Conservation (phyloP, 2,888 invertebrate genomes). For the Apoda limacodes region DNA sequence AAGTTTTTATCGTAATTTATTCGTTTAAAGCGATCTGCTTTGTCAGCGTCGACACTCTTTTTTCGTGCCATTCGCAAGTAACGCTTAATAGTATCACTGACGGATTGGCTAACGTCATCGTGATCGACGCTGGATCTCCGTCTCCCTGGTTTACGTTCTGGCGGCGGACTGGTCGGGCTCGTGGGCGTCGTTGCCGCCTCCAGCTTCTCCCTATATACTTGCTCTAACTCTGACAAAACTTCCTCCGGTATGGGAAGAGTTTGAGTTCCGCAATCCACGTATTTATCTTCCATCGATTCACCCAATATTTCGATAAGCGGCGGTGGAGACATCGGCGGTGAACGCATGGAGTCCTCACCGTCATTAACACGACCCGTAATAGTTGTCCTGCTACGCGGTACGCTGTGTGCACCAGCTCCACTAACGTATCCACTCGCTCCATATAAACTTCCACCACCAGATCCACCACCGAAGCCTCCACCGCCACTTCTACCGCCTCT, state of each 20-base stretch:
- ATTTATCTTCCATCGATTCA: slow-evolving; percentile 68
- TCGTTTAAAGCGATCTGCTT: slow-evolving; percentile 84
- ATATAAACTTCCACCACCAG: slow-evolving; percentile 35
- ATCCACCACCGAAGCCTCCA: slow-evolving; percentile 54
- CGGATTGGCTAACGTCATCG: slow-evolving; percentile 87
- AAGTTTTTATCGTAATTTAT: slow-evolving; percentile 90
- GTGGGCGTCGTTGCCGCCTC: slow-evolving; percentile 54
- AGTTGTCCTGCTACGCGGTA: slow-evolving; percentile 34
- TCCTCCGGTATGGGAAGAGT: slow-evolving; percentile 72
- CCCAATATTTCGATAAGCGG: slow-evolving; percentile 76
- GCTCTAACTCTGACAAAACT: slow-evolving; percentile 58
- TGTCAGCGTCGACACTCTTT: slow-evolving; percentile 85
- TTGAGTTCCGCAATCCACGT: slow-evolving; percentile 69
- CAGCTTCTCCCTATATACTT: slow-evolving; percentile 50
- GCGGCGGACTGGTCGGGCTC: slow-evolving; percentile 50
- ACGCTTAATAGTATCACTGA: slow-evolving; percentile 87
- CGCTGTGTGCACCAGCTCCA: slow-evolving; percentile 51
- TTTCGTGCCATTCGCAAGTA: slow-evolving; percentile 90
- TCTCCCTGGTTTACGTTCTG: slow-evolving; percentile 52
- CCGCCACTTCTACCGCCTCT: slow-evolving; percentile 51
- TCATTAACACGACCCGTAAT: slow-evolving; percentile 32
- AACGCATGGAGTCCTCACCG: slow-evolving; percentile 37
- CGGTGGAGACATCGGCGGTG: slow-evolving; percentile 69
- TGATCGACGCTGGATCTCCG: slow-evolving; percentile 85
- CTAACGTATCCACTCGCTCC: slow-evolving; percentile 28